Percentiles rank a stretch among this genome's conserved stretches.
Evolutionary conservation across 2,113 vertebrate genomes (phyloP).

Genomic region (Philantomba maxwellii): DNA sequence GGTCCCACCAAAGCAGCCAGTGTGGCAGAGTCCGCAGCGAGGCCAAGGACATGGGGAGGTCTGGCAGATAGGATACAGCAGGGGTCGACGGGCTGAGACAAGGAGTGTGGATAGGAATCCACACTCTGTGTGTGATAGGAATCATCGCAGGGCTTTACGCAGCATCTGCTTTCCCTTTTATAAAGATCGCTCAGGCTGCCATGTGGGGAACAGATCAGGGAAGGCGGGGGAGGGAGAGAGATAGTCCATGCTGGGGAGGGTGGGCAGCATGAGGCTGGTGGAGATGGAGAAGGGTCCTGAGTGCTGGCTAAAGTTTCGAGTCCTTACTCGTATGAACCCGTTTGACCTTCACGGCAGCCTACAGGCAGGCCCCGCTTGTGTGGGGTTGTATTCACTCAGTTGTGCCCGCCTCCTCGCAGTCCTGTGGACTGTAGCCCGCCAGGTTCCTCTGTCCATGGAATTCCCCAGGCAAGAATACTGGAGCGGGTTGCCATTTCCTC

Average conservation of each 20-base stretch:
- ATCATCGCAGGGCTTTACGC: background rate
- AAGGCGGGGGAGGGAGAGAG: accelerated
- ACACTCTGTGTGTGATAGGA: background rate
- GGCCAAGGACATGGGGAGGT: too few relatives aligned
- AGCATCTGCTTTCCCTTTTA: background rate
- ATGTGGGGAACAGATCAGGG: background rate
- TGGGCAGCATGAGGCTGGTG: background rate
- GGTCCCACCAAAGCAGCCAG: background rate
- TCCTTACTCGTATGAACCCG: background rate
- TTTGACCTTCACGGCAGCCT: background rate
- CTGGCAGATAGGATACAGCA: background rate
- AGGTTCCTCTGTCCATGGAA: background rate
- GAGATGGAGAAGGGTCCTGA: background rate
- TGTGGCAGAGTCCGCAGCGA: background rate
- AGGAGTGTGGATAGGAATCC: background rate
- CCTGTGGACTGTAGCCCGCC: background rate
- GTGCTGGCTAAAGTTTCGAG: background rate
- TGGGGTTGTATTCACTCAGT: background rate
- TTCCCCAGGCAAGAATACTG: background rate
- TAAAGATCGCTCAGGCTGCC: background rate
- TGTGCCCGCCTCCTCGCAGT: background rate
- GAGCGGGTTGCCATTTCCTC: background rate
- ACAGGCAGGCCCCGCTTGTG: background rate
- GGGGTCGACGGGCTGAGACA: background rate
- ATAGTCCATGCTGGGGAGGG: background rate